Base-by-base conservation (phyloP, 2,888 invertebrate species). In the Rutpela maculata region DNA sequence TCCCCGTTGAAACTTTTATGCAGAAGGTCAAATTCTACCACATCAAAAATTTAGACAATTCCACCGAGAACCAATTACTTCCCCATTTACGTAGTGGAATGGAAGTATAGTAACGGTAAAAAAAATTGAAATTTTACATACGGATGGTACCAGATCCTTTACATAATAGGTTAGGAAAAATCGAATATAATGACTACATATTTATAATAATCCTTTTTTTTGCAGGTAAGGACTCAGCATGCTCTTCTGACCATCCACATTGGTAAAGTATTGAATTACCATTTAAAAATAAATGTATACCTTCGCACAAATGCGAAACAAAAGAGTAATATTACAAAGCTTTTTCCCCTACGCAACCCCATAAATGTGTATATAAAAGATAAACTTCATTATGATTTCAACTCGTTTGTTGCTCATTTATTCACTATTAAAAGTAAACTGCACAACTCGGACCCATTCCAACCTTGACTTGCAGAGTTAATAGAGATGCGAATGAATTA, bases 391-490 rank as follows among this genome's bases (percentile, higher is more conserved):
- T 65, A 65, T 38, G 38, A 63, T 38, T 65, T 18, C 19, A 19
- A 65, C 43, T 43, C 65, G n/a, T 17, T 65, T 22, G 65, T 12
- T 62, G 62, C 31, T 65, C 43, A 38, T 65, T 38, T 65, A 19
- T 38, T 65, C 18, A 43, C 18, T 43, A 43, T 65, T 65, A 43
- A 17, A 62, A 62, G 6, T 11, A 7, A 12, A 43, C 15, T 15
- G 43, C 43, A 43, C n/a, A 6, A n/a, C 50, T 7, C 50, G n/a
- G 50, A 35, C 15, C 50, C 50, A 17, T 50, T 5, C 50, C 15
- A 12, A 50, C 0, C n/a, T 50, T 50, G 6, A 43, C 43, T 43
- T 43, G 15, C 43, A 12, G 15, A 50, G 50, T 50, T 50, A 50
- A n/a, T n/a, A 12, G 50, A 50, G 50, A 50, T 50, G 7, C 6